Evolutionary conservation across 2,797 vertebrate species (phyloP).

Genomic region (Otus scops): DNA sequence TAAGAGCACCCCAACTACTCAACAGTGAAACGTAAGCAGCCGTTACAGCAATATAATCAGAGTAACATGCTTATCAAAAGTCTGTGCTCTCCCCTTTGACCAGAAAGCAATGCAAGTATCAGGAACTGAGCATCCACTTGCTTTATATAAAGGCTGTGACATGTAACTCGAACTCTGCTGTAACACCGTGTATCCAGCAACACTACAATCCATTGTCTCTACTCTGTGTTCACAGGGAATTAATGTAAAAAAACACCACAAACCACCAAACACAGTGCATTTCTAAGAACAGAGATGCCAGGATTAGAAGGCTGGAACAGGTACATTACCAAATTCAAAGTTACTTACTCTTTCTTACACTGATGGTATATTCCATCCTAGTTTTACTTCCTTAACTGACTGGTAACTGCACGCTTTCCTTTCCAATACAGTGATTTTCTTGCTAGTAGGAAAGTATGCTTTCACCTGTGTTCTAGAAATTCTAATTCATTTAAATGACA

Average conservation of each 20-base stretch:
- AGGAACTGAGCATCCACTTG: neutral
- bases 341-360: neutral
- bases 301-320: neutral
- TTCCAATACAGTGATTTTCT: neutral
- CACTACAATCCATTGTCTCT: neutral
- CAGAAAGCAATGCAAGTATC: neutral
- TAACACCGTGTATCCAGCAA: neutral
- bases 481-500: neutral
- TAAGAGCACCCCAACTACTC: neutral
- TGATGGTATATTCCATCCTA: neutral
- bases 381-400: neutral
- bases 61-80: neutral
- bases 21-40: neutral
- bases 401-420: neutral
- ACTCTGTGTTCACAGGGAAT: neutral
- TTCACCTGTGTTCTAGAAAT: neutral
- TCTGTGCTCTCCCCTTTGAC: neutral
- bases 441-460: neutral
- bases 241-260: neutral
- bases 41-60: neutral
- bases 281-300: neutral
- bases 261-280: neutral
- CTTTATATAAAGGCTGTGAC: neutral
- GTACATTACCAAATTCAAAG: neutral
- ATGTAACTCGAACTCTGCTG: neutral